Evolutionary conservation across 2,888 invertebrate genomes (phyloP), one percentile per base, ranked within the genome.

Genomic region (Alitta virens): DNA sequence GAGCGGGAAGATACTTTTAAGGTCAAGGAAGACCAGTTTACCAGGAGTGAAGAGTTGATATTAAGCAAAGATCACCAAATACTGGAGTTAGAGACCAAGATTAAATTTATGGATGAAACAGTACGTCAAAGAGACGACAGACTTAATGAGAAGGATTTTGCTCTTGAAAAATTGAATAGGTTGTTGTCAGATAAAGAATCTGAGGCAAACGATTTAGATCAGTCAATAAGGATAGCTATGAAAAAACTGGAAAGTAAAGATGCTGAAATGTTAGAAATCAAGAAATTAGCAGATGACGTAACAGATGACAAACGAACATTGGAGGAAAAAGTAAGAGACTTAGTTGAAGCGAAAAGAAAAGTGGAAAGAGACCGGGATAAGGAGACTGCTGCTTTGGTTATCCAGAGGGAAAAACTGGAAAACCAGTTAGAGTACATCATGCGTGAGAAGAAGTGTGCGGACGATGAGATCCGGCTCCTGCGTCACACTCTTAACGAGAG

Each of bases 141-240:
- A 33, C 63, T 81, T 16, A 74, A 71, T 49, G 78, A 80, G 56
- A 80, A 79, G 64, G 78, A 79, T 59, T 75, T 75, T 16, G 70
- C 75, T 16, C 57, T 79, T 16, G 68, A 71, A 53, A 69, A 72
- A 49, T 56, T 79, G 16, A 76, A 75, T 60, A 52, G 63, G 2
- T 71, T 64, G 24, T 59, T 77, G 18, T 71, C 72, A 16, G 69
- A 68, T 16, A 69, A 69, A 53, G 69, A 72, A 38, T 71, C 72
- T 27, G 75, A 78, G 58, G 61, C 76, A 14, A 72, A 69, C 26
- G 75, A 68, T 51, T 64, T 77, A 55, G 74, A 74, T 56, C 74
- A 74, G 42, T 74, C 74, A 46, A 68, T 78, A 3, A 66, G 71
- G 12, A 71, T 72, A 38, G 65, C 70, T 0, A 68, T 67, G 18